Evolutionary conservation across 2,797 vertebrate species (phyloP).

Genomic region (Oceanodroma leucorhoa): DNA sequence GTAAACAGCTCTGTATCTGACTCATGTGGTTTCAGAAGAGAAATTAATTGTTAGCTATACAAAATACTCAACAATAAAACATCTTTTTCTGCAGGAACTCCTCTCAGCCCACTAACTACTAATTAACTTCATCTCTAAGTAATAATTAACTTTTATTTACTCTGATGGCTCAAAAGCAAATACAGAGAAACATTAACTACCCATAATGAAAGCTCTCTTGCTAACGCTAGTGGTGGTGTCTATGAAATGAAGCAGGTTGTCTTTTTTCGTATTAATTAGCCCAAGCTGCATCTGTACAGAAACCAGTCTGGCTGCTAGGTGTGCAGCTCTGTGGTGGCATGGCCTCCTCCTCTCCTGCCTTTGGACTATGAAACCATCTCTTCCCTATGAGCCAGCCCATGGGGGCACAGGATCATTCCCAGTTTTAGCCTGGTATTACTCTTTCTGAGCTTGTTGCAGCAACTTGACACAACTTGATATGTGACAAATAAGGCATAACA

Average conservation of each 20-base stretch:
- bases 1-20: neutral
- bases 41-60: neutral
- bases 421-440: neutral
- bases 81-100: neutral
- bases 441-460: neutral
- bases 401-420: neutral
- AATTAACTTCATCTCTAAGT: neutral
- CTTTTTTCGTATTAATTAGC: neutral
- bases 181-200: neutral
- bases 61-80: neutral
- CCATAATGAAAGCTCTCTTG: neutral
- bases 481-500: neutral
- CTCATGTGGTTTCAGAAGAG: neutral
- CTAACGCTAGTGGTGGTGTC: neutral
- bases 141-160: constrained; percentile 13
- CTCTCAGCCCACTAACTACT: neutral
- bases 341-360: neutral
- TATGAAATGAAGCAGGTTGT: neutral
- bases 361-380: neutral
- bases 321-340: neutral
- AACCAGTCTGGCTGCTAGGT: neutral
- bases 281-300: neutral
- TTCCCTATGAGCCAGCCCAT: fast-evolving
- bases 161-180: neutral
- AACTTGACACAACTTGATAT: neutral